Percentiles rank a stretch among this genome's conserved stretches.
Evolutionary conservation across 2,888 invertebrate species (phyloP).

Genomic region (Hyppa rectilinea): DNA sequence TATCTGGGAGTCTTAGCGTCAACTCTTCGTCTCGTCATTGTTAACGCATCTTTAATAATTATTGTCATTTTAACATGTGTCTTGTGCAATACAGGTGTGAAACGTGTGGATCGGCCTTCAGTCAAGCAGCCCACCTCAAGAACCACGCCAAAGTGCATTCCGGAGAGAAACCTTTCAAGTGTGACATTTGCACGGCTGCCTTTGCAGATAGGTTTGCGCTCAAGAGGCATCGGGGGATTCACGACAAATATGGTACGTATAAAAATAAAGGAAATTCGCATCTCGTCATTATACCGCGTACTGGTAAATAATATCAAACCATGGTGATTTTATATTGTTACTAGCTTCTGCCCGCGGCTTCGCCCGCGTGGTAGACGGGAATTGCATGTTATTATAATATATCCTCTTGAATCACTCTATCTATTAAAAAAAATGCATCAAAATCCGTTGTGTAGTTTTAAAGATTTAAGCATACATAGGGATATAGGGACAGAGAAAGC

Average conservation of each 20-base stretch:
- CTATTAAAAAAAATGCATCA: no score
- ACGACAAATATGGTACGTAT: conserved; percentile 94
- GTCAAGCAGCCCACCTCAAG: conserved; percentile 96
- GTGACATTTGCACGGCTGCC: conserved; percentile 96
- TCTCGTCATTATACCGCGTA: not conserved
- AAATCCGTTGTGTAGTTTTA: no score
- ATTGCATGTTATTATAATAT: no score
- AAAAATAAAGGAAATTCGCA: not conserved
- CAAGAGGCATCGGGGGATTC: conserved; percentile 96
- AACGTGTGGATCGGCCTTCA: conserved; percentile 97
- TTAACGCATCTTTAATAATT: not conserved
- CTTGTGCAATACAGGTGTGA: conserved; percentile 91
- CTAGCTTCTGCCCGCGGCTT: no score
- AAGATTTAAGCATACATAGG: no score
- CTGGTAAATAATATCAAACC: not conserved
- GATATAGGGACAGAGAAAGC: no score
- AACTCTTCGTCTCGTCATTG: no score
- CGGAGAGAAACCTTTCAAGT: conserved; percentile 95
- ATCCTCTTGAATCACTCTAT: no score
- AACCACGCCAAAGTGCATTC: conserved; percentile 97
- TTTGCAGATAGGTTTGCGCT: conserved; percentile 97
- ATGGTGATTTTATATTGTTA: no score
- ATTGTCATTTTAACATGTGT: not conserved
- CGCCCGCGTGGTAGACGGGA: no score
- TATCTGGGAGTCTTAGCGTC: no score